Evolutionary conservation across 1,140 invertebrate genomes (phyloP).

Genomic region (Belonocnema kinseyi): DNA sequence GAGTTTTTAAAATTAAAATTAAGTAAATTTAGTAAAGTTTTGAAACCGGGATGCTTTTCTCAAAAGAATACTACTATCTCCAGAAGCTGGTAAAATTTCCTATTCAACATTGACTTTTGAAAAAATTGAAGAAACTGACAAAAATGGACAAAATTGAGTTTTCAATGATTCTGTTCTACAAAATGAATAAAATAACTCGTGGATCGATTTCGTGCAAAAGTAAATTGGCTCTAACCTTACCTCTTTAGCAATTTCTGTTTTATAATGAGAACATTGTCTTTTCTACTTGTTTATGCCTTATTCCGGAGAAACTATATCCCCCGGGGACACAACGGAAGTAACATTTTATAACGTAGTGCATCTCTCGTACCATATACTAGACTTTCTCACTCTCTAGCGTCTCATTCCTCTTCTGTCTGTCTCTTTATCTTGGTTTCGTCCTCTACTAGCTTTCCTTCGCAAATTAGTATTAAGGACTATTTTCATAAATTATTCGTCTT

Average conservation of each 20-base stretch:
- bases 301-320: conserved; percentile 12
- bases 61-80: too few species aligned
- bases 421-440: conserved; percentile 23
- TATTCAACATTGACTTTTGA: too few species aligned
- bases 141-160: too few species aligned
- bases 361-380: not conserved
- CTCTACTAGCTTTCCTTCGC: conserved; percentile 5
- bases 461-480: conserved; percentile 27
- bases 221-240: not conserved
- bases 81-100: too few species aligned
- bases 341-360: conserved; percentile 26
- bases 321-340: conserved; percentile 6
- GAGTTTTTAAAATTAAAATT: too few species aligned
- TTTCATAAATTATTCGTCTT: conserved; percentile 15
- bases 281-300: conserved; percentile 25
- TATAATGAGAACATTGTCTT: conserved; percentile 15
- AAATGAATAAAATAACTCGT: not conserved
- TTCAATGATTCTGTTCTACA: too few species aligned
- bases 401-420: conserved; percentile 20
- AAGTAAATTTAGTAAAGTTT: too few species aligned
- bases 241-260: conserved; percentile 6
- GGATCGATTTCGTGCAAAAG: not conserved
- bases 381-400: conserved; percentile 25
- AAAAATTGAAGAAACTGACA: too few species aligned
- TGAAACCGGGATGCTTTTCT: too few species aligned